Evolutionary conservation across 2,113 vertebrate genomes (phyloP).

Genomic region (Erythrocercus mccallii): DNA sequence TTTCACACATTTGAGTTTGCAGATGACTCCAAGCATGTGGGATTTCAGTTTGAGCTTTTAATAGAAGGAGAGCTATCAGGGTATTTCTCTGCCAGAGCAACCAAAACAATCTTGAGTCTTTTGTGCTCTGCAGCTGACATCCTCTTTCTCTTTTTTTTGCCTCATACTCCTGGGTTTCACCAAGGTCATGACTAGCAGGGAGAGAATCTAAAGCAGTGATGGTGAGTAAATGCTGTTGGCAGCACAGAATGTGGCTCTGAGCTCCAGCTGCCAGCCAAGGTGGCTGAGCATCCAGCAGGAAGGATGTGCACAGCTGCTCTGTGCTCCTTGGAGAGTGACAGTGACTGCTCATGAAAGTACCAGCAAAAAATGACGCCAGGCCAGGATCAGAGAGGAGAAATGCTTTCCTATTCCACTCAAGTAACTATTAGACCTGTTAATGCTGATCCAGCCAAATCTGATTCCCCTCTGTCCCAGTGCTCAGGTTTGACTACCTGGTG

Average conservation of each 20-base stretch:
- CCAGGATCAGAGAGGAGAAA: neutral
- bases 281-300: neutral
- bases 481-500: neutral
- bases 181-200: neutral
- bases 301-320: fast-evolving
- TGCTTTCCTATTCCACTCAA: neutral
- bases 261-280: neutral
- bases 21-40: neutral
- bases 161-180: neutral
- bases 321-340: neutral
- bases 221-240: neutral
- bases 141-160: neutral
- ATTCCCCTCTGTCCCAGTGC: neutral
- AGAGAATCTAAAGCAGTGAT: neutral
- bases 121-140: neutral
- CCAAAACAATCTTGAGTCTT: neutral
- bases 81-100: neutral
- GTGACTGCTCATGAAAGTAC: neutral
- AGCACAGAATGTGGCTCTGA: fast-evolving
- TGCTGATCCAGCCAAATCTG: neutral
- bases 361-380: neutral
- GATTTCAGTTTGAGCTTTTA: neutral
- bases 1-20: neutral
- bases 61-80: neutral
- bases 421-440: neutral